phyloP scores from a whole-genome alignment of 1,140 invertebrate genomes.

The Drosophila carrolli region DNA sequence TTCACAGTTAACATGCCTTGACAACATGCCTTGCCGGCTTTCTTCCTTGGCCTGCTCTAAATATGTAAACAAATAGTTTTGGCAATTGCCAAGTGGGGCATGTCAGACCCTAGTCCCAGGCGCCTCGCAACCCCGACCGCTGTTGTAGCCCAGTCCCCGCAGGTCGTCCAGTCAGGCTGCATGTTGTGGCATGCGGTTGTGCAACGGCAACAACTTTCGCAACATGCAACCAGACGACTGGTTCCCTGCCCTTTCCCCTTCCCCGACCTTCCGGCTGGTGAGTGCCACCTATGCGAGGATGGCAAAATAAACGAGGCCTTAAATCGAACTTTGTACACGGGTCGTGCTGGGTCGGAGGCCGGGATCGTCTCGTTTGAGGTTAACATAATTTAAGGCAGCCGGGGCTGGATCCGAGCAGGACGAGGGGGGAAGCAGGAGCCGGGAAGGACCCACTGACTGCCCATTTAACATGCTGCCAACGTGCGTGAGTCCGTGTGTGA shows the following conservation, averaged over 20 bases:
- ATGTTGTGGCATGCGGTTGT: constrained; percentile 81
- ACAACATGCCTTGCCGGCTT: constrained; percentile 79
- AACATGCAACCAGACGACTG: constrained; percentile 73
- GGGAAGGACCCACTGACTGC: constrained; percentile 44
- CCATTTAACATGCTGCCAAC: constrained; percentile 78
- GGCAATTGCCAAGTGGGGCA: constrained; percentile 83
- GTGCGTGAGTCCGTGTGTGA: constrained; percentile 53
- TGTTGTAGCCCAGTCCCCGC: constrained; percentile 2
- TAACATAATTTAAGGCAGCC: constrained; percentile 78
- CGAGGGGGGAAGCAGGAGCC: background rate
- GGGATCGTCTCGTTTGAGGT: constrained; percentile 76
- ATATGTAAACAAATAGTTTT: constrained; percentile 84
- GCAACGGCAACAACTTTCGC: constrained; percentile 78
- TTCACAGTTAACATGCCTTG: constrained; percentile 83
- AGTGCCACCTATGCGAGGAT: constrained; percentile 21
- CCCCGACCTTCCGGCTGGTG: too few relatives aligned
- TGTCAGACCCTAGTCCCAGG: constrained; percentile 30
- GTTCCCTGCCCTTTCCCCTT: background rate
- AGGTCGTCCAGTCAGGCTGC: constrained; percentile 44
- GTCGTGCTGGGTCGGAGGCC: constrained; percentile 30
- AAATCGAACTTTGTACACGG: constrained; percentile 80
- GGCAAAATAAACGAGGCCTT: constrained; percentile 81
- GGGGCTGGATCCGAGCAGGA: constrained; percentile 5
- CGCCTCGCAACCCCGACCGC: background rate
- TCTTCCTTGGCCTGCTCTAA: constrained; percentile 70